A percentile compares a stretch with the other conserved stretches of the same genome.
Conservation (phyloP, 2,797 vertebrate species). For the Ispidina picta region DNA sequence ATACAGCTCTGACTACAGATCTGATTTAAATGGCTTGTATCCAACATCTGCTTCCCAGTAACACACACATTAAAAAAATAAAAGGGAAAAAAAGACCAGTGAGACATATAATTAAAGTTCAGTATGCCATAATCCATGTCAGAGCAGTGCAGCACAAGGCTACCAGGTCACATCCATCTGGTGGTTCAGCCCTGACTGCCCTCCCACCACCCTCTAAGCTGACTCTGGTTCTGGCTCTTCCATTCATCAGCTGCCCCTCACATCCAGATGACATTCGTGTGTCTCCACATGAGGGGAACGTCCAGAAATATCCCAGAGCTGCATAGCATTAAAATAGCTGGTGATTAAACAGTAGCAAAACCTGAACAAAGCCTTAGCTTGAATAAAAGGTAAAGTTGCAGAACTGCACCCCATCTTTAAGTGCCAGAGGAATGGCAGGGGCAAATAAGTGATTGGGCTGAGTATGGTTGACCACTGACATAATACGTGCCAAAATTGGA, state of each 20-base stretch:
- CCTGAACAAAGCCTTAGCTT: background rate
- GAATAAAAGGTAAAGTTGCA: background rate
- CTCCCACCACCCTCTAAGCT: background rate
- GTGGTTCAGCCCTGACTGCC: background rate
- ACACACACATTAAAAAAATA: background rate
- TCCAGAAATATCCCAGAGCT: background rate
- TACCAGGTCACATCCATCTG: background rate
- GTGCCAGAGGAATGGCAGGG: background rate
- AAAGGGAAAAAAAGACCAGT: background rate
- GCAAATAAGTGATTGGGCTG: background rate
- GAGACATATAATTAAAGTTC: background rate
- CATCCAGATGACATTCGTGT: background rate
- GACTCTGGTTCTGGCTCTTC: background rate
- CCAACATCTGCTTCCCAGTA: slow-evolving; percentile 13
- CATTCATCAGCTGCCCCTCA: background rate
- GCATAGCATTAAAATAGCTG: background rate
- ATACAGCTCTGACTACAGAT: background rate
- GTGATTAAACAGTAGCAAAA: background rate
- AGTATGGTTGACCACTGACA: background rate
- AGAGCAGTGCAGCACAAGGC: background rate
- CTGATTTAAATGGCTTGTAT: slow-evolving; percentile 39
- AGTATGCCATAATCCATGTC: background rate
- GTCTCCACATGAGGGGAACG: background rate
- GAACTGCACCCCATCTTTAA: no score
- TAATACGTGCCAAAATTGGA: background rate